These are phyloP conservation scores for Sitobion miscanthi DNA, from an alignment of 1,140 invertebrate species.

Conservation along the genomic window DNA sequence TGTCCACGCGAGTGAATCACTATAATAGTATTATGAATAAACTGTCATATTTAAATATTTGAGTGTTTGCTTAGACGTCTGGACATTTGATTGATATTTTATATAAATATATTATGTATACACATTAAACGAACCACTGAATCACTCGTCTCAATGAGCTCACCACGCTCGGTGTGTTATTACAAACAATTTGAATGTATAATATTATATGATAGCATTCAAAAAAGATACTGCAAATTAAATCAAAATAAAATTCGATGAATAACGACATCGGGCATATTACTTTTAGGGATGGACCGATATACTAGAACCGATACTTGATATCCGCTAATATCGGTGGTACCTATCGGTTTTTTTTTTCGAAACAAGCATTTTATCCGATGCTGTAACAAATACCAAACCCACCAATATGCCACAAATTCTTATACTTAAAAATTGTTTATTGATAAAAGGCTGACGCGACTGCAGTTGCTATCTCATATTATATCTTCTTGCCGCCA, in stretches of 20 bases:
- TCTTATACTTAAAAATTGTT: too few species aligned
- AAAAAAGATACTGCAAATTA: not conserved
- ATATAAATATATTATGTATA: not conserved
- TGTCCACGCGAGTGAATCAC: too few species aligned
- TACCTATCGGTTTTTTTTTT: too few species aligned
- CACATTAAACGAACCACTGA: not conserved
- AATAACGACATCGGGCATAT: not conserved
- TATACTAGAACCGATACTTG: not conserved
- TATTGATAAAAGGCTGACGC: too few species aligned
- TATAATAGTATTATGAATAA: not conserved
- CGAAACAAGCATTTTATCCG: too few species aligned
- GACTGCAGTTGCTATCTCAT: too few species aligned
- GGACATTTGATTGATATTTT: too few species aligned
- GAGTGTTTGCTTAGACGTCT: too few species aligned
- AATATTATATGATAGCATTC: not conserved
- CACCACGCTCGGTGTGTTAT: not conserved
- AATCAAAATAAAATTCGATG: not conserved
- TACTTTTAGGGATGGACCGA: not conserved
- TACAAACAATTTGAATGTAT: not conserved
- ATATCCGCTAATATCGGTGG: not conserved
- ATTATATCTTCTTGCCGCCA: too few species aligned
- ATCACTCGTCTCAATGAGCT: not conserved
- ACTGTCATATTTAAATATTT: too few species aligned
- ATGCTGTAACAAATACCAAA: too few species aligned
- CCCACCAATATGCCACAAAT: too few species aligned